phyloP scores from a whole-genome alignment of 2,797 vertebrate species.

The Silurus lanzhouensis region DNA sequence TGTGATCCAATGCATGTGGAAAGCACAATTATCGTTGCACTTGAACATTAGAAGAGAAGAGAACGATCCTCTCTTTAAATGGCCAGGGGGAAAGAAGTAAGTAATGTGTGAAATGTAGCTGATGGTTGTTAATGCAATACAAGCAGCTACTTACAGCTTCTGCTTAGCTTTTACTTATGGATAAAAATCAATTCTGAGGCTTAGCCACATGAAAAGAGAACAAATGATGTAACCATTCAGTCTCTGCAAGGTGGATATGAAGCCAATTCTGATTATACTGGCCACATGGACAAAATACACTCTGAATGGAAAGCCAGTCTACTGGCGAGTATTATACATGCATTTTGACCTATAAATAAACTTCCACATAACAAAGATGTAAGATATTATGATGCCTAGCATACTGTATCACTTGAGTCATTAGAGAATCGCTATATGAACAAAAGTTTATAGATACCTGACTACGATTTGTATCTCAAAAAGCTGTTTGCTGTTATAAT shows the following conservation, averaged over 20 bases:
- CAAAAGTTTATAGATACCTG: too few species aligned
- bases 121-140: constrained; percentile 25
- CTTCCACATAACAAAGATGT: background rate
- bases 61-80: background rate
- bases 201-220: constrained; percentile 3
- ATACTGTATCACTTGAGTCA: background rate
- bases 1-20: constrained; percentile 11
- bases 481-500: too few species aligned
- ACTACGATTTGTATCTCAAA: too few species aligned
- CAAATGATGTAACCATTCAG: background rate
- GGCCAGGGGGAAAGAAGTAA: background rate
- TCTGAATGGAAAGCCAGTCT: background rate
- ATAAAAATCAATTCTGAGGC: background rate
- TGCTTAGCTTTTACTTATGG: constrained; percentile 24
- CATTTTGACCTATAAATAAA: background rate
- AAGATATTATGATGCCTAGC: background rate
- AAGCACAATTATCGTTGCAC: constrained; percentile 13
- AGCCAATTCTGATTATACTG: background rate
- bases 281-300: background rate
- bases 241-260: background rate
- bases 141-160: background rate
- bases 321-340: background rate
- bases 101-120: constrained; percentile 10
- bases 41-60: background rate
- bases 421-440: background rate